phyloP scores from a whole-genome alignment of 2,113 vertebrate genomes.

The Petrocephalus microphthalmus region DNA sequence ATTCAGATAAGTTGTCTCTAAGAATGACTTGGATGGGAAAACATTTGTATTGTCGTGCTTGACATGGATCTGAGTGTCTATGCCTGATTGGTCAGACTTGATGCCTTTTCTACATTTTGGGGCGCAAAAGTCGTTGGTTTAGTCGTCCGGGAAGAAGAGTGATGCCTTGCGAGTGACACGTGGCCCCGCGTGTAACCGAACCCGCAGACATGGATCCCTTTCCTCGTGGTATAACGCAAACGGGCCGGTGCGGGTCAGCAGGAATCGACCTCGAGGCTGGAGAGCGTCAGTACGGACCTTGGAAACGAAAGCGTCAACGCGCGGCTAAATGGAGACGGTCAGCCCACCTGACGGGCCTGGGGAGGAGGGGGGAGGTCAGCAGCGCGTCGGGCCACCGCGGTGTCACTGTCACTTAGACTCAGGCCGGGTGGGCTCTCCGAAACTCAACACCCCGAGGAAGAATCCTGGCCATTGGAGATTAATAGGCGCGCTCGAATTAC shows the following conservation, averaged over 20 bases:
- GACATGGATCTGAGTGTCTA: background rate
- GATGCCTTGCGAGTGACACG: background rate
- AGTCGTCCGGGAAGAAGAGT: background rate
- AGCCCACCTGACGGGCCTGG: background rate
- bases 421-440: conserved; percentile 42
- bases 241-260: background rate
- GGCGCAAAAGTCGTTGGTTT: background rate
- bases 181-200: background rate
- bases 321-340: background rate
- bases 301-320: background rate
- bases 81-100: background rate
- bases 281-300: background rate
- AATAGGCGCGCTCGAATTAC: conserved; percentile 47
- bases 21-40: background rate
- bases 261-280: background rate
- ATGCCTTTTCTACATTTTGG: background rate
- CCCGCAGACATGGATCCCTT: background rate
- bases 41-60: background rate
- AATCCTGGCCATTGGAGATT: conserved; percentile 41
- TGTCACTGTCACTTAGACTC: conserved; percentile 33
- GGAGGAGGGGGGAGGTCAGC: background rate
- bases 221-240: background rate
- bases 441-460: conserved; percentile 46
- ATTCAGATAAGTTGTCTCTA: background rate
- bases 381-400: conserved; percentile 14